A percentile compares a stretch with the other conserved stretches of the same genome.
These are phyloP conservation scores for Rhorus exstirpatorius DNA, from an alignment of 2,888 invertebrate genomes.

Conservation along the genomic window DNA sequence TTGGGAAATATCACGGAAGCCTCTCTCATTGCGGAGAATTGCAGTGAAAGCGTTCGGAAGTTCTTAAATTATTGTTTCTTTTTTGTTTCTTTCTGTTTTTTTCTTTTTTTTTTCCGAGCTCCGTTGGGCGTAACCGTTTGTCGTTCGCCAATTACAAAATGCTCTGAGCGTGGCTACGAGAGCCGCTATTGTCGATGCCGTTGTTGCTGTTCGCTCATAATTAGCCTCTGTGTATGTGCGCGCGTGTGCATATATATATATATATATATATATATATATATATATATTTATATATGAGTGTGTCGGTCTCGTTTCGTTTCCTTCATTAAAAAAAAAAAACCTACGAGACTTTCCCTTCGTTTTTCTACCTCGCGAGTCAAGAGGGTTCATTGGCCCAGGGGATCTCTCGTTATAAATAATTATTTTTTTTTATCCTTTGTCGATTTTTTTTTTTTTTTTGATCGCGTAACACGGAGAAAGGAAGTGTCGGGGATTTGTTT, in stretches of 20 bases:
- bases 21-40: conserved; percentile 1
- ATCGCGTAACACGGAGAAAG: conserved; percentile 35
- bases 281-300: too few relatives aligned
- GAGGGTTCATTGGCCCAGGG: conserved; percentile 49
- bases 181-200: conserved; percentile 49
- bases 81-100: conserved; percentile 47
- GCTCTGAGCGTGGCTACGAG: conserved; percentile 53
- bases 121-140: conserved; percentile 69
- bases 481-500: conserved; percentile 39
- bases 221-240: conserved; percentile 16
- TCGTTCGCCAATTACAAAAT: conserved; percentile 69
- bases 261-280: too few relatives aligned
- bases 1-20: conserved; percentile 3
- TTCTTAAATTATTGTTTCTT: conserved; percentile 57
- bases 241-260: too few relatives aligned
- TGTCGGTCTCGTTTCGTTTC: conserved; percentile 71
- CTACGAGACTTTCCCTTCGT: conserved; percentile 68
- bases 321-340: conserved; percentile 61
- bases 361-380: conserved; percentile 59
- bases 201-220: conserved; percentile 37
- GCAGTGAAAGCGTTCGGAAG: conserved; percentile 65
- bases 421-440: conserved; percentile 26
- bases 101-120: conserved; percentile 56
- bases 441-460: conserved; percentile 4
- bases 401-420: conserved; percentile 47